These are phyloP conservation scores for Triplophysa siluroides DNA, from an alignment of 2,113 vertebrate genomes.

Conservation along the genomic window DNA sequence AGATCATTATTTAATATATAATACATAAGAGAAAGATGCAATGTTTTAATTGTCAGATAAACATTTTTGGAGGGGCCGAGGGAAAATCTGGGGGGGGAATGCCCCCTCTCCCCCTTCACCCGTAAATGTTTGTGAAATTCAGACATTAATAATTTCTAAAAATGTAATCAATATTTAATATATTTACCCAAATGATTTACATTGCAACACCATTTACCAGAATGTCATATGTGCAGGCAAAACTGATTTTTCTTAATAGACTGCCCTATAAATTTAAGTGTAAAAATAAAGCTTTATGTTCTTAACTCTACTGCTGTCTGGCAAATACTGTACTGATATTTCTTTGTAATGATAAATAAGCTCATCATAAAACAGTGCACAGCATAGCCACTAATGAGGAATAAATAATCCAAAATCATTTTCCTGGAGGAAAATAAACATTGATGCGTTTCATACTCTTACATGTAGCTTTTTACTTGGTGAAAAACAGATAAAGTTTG, in stretches of 20 bases:
- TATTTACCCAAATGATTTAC: too few species aligned
- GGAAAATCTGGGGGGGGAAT: too few species aligned
- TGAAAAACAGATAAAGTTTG: neutral
- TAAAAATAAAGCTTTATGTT: too few species aligned
- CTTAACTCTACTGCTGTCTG: neutral
- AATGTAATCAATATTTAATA: too few species aligned
- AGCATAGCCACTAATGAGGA: neutral
- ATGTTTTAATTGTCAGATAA: too few species aligned
- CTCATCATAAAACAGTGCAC: neutral
- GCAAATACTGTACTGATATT: neutral
- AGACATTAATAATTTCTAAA: too few species aligned
- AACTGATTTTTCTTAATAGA: neutral
- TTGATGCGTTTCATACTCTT: neutral
- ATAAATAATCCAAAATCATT: constrained; percentile 10
- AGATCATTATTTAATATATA: too few species aligned
- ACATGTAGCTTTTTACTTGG: constrained; percentile 18
- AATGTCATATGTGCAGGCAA: neutral
- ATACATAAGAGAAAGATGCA: too few species aligned
- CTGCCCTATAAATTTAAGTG: neutral
- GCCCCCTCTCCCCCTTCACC: too few species aligned
- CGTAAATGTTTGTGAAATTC: neutral
- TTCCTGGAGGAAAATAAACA: neutral
- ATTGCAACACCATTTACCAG: neutral
- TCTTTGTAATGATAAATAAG: neutral
- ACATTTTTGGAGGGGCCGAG: too few species aligned